Evolutionary conservation across 2,113 vertebrate species (phyloP).

Genomic region (Procapra przewalskii): DNA sequence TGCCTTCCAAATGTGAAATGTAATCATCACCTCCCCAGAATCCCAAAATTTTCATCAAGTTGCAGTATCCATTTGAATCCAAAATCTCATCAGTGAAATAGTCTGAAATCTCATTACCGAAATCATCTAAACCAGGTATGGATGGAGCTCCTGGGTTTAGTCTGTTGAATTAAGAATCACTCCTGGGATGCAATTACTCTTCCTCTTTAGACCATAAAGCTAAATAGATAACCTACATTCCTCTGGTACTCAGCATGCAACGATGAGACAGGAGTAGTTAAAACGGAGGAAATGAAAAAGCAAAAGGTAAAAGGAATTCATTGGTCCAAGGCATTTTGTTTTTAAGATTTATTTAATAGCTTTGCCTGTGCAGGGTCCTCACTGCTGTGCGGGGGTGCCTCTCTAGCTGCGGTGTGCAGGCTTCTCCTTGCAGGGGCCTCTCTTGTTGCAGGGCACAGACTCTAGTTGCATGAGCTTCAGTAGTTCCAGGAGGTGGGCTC

Average conservation of each 20-base stretch:
- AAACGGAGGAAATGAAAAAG: not conserved
- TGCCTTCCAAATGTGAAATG: not conserved
- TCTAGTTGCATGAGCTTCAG: not conserved
- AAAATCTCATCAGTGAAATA: not conserved
- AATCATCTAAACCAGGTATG: not conserved
- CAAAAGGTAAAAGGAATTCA: not conserved
- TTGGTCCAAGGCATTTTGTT: not conserved
- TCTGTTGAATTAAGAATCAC: not conserved
- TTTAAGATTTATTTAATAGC: not conserved
- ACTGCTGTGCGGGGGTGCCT: rapidly evolving
- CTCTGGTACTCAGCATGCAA: not conserved
- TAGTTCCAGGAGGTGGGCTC: not conserved
- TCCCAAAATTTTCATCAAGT: not conserved
- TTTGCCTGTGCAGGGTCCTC: not conserved
- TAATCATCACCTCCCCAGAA: not conserved
- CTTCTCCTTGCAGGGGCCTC: not conserved
- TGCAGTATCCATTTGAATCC: not conserved
- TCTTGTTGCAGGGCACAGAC: not conserved
- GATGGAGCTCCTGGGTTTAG: not conserved
- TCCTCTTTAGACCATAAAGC: not conserved
- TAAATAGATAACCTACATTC: not conserved
- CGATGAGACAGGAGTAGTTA: not conserved
- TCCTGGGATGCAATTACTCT: not conserved
- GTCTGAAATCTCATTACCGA: not conserved
- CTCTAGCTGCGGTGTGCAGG: not conserved